Conservation (phyloP, 2,888 invertebrate genomes). For the Podabrus alpinus region DNA sequence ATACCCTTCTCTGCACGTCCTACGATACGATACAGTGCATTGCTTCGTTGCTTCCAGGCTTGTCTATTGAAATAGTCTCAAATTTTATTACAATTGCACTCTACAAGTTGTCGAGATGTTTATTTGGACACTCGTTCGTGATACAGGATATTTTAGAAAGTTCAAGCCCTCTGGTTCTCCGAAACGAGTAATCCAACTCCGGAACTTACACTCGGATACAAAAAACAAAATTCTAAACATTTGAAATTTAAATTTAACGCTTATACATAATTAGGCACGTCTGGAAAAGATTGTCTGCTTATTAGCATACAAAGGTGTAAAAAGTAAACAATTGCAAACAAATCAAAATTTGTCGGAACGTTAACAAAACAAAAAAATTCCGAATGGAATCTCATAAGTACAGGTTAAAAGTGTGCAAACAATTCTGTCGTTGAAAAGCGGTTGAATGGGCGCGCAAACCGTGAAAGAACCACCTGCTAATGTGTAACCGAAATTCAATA, state of each 20-base stretch:
- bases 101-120: neutral
- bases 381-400: neutral
- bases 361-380: neutral
- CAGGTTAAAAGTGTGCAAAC: constrained; percentile 1
- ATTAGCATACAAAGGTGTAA: neutral
- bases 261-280: neutral
- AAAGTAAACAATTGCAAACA: neutral
- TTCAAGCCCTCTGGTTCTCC: neutral
- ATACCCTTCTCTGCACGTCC: neutral
- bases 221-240: neutral
- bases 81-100: neutral
- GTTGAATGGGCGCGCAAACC: constrained; percentile 17
- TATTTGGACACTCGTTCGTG: neutral
- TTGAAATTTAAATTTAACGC: neutral
- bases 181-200: neutral
- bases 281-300: neutral
- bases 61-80: neutral
- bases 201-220: neutral
- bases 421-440: constrained; percentile 5
- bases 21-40: neutral
- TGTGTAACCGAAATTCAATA: constrained; percentile 17
- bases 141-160: neutral
- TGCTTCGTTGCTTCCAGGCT: neutral
- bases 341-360: neutral
- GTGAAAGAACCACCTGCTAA: constrained; percentile 20